Conservation (phyloP, 2,888 invertebrate species). For the Standfussiana lucernea region DNA sequence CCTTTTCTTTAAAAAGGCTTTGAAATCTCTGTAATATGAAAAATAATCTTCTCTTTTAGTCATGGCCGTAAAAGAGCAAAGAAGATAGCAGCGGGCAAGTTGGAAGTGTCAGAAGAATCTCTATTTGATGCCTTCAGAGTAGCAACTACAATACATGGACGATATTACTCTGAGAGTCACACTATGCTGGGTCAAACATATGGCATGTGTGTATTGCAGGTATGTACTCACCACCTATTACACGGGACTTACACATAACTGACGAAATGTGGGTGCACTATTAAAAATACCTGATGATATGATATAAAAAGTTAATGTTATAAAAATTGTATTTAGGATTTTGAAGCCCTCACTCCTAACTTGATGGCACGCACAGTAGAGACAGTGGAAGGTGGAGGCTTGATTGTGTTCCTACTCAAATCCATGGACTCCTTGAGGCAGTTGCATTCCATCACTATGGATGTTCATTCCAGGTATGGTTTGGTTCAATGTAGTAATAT, state of each 20-base stretch:
- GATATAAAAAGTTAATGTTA: background rate
- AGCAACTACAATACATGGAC: constrained; percentile 98
- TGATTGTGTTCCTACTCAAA: constrained; percentile 96
- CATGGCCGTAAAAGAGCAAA: constrained; percentile 98
- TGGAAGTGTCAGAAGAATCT: constrained; percentile 98
- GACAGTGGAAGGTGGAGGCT: constrained; percentile 99
- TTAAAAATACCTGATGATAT: too few species aligned
- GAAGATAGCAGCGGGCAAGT: constrained; percentile 96
- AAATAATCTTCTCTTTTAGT: constrained; percentile 82
- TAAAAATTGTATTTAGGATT: constrained; percentile 92
- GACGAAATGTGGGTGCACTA: too few species aligned
- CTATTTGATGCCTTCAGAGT: constrained; percentile 99
- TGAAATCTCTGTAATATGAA: background rate
- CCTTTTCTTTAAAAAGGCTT: background rate
- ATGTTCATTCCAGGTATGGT: constrained; percentile 95
- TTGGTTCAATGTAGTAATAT: constrained; percentile 5
- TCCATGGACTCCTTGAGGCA: constrained; percentile 97
- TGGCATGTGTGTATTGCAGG: constrained; percentile 98
- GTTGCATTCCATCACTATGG: constrained; percentile 99
- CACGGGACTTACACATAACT: too few species aligned
- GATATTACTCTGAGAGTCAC: constrained; percentile 99
- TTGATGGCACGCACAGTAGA: constrained; percentile 98
- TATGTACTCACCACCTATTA: too few species aligned
- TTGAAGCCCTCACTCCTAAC: constrained; percentile 99
- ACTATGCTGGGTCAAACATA: constrained; percentile 99